phyloP scores from a whole-genome alignment of 2,888 invertebrate species.

The Invenusta paracnida region DNA sequence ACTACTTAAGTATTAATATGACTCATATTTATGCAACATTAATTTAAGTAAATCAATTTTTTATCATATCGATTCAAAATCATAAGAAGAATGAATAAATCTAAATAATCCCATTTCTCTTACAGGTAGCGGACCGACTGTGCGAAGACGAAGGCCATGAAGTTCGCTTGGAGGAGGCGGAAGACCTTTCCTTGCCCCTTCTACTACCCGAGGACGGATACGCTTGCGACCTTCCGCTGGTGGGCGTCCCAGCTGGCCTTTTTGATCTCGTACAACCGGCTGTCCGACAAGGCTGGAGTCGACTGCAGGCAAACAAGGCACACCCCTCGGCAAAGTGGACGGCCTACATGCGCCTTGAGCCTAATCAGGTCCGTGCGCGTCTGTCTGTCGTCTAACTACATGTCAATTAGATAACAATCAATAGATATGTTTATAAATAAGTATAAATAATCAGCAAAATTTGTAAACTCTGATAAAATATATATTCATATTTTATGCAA shows the following conservation, averaged over 20 bases:
- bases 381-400: too few species aligned
- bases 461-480: too few species aligned
- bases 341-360: not conserved
- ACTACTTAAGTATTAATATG: too few species aligned
- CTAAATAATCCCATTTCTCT: too few species aligned
- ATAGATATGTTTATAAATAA: too few species aligned
- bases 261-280: conserved; percentile 52
- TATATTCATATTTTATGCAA: too few species aligned
- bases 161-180: conserved; percentile 80
- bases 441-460: too few species aligned
- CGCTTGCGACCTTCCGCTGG: conserved; percentile 81
- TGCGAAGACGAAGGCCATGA: conserved; percentile 65
- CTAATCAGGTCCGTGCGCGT: not conserved
- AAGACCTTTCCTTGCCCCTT: conserved; percentile 77
- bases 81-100: too few species aligned
- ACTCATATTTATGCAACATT: too few species aligned
- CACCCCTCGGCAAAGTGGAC: not conserved
- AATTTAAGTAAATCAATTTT: too few species aligned
- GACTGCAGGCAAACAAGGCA: not conserved
- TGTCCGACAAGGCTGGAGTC: not conserved
- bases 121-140: not conserved
- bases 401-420: too few species aligned
- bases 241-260: conserved; percentile 75
- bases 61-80: too few species aligned
- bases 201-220: conserved; percentile 94